phyloP scores from a whole-genome alignment of 2,797 vertebrate species.

The Sternarchorhynchus goeldii region DNA sequence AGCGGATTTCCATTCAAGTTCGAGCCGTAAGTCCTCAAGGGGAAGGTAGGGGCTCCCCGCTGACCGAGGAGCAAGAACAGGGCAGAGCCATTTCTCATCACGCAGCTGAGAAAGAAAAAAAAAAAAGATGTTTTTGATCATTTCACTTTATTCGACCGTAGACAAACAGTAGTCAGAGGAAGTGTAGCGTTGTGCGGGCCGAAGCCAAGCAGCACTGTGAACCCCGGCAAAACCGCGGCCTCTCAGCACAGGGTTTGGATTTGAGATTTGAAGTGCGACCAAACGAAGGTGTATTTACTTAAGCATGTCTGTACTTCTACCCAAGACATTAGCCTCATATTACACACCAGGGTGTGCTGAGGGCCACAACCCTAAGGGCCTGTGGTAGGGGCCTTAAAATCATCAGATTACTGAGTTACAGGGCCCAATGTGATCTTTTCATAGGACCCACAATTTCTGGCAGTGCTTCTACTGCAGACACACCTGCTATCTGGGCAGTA shows the following conservation, averaged over 20 bases:
- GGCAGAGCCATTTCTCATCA: not conserved
- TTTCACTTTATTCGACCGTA: conserved; percentile 12
- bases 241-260: too few relatives aligned
- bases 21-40: conserved; percentile 59
- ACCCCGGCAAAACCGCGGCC: too few relatives aligned
- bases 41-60: conserved; percentile 45
- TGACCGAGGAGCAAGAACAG: conserved; percentile 1
- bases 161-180: conserved; percentile 18
- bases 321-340: too few relatives aligned
- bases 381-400: too few relatives aligned
- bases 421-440: too few relatives aligned
- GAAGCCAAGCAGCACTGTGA: too few relatives aligned
- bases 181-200: too few relatives aligned
- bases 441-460: too few relatives aligned
- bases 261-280: not conserved
- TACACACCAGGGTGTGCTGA: too few relatives aligned
- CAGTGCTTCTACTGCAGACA: not conserved
- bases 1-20: conserved; percentile 54
- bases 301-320: not conserved
- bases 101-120: conserved; percentile 16
- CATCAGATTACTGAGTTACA: too few relatives aligned
- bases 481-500: not conserved
- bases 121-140: conserved; percentile 3
- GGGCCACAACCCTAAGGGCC: too few relatives aligned
- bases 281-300: conserved; percentile 12